These are phyloP conservation scores for Campoletis sonorensis DNA, from an alignment of 1,140 invertebrate genomes.

Conservation along the genomic window DNA sequence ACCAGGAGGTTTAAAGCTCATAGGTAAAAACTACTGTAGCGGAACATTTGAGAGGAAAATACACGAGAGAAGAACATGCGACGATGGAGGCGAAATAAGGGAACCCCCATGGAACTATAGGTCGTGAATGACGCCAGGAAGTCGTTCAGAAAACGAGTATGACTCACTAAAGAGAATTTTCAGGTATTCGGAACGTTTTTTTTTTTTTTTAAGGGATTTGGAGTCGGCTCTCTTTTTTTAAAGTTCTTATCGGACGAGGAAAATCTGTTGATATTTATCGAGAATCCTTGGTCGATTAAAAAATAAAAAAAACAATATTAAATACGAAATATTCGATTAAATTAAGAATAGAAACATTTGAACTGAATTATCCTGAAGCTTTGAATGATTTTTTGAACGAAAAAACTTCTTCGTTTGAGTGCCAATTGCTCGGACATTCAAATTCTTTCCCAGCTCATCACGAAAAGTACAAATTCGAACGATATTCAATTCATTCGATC, in stretches of 20 bases:
- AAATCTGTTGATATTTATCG: neutral
- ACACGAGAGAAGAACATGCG: neutral
- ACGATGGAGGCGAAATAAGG: neutral
- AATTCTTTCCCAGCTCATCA: too few relatives aligned
- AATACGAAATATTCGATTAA: too few relatives aligned
- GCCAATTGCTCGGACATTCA: too few relatives aligned
- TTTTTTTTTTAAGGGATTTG: neutral
- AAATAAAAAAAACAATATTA: too few relatives aligned
- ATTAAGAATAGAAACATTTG: too few relatives aligned
- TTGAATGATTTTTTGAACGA: too few relatives aligned
- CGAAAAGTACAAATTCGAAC: too few relatives aligned
- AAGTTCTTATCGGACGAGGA: neutral
- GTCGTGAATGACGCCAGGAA: neutral
- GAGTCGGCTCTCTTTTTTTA: neutral
- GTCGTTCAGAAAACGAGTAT: neutral
- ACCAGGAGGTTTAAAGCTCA: neutral
- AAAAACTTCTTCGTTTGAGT: too few relatives aligned
- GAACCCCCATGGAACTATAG: neutral
- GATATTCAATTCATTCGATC: too few relatives aligned
- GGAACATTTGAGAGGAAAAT: neutral
- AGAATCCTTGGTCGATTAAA: neutral
- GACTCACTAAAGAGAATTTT: neutral
- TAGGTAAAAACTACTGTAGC: slow-evolving; percentile 5
- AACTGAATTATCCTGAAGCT: too few relatives aligned
- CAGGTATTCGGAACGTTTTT: neutral